Evolutionary conservation across 2,888 invertebrate genomes (phyloP).

Genomic region (Tenthredo mesomela): DNA sequence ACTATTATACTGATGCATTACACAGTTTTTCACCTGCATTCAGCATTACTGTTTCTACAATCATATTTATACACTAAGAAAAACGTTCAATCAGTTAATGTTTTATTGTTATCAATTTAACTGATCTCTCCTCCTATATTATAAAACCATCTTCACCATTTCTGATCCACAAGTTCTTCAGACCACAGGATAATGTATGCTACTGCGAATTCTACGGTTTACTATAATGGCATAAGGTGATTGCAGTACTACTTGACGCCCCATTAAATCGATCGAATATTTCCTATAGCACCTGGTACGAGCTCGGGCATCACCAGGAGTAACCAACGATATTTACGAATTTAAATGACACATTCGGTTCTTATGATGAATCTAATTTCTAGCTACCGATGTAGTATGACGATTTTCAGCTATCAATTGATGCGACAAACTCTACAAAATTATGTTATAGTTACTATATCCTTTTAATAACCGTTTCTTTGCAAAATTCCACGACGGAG

Average conservation of each 20-base stretch:
- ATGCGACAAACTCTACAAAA: neutral
- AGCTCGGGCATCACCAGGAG: neutral
- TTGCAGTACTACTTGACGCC: neutral
- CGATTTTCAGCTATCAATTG: neutral
- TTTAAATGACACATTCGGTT: neutral
- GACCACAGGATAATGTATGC: neutral
- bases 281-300: neutral
- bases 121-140: neutral
- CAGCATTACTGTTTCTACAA: too few species aligned
- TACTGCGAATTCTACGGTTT: neutral
- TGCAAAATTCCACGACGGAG: neutral
- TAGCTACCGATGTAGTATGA: neutral
- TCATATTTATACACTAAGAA: too few species aligned
- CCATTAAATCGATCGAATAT: neutral
- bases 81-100: neutral
- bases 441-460: neutral
- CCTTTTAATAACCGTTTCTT: neutral
- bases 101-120: neutral
- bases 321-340: neutral
- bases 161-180: neutral
- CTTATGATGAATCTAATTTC: neutral
- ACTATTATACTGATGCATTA: too few species aligned
- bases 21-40: too few species aligned
- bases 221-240: neutral
- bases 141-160: neutral